Percentiles rank a stretch among this genome's conserved stretches.
phyloP scores from a whole-genome alignment of 2,113 vertebrate species.

The Gambusia affinis region DNA sequence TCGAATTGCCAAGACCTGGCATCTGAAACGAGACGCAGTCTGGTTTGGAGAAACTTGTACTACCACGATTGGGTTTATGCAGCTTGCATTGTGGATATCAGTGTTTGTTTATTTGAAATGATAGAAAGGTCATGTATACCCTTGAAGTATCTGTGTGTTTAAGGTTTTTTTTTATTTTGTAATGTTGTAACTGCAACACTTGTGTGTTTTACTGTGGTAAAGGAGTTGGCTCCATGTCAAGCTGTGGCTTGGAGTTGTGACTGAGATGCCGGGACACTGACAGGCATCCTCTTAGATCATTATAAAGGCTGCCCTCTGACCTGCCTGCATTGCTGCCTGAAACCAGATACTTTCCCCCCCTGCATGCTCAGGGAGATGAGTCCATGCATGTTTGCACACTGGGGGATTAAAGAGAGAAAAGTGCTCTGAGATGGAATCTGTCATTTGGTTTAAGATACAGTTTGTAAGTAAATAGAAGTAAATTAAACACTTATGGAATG shows the following conservation, averaged over 20 bases:
- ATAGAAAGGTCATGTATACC: slow-evolving; percentile 22
- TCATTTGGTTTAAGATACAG: slow-evolving; percentile 10
- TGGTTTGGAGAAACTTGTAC: slow-evolving; percentile 39
- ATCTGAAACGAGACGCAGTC: not conserved
- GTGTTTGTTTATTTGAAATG: slow-evolving; percentile 26
- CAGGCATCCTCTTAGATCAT: slow-evolving; percentile 43
- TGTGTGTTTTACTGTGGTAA: slow-evolving; percentile 33
- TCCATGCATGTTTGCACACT: slow-evolving; percentile 26
- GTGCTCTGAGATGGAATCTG: slow-evolving; percentile 24
- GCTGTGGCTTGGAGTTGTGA: slow-evolving; percentile 50
- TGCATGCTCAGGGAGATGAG: slow-evolving; percentile 9
- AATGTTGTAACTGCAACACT: slow-evolving; percentile 26
- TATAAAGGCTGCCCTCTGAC: slow-evolving; percentile 54
- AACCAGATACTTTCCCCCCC: slow-evolving; percentile 31
- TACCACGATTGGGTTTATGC: slow-evolving; percentile 26
- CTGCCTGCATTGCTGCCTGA: slow-evolving; percentile 44
- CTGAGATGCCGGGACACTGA: slow-evolving; percentile 49
- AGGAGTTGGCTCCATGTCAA: slow-evolving; percentile 54
- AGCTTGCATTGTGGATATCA: slow-evolving; percentile 18
- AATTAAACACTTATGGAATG: not conserved
- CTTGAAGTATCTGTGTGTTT: slow-evolving; percentile 13
- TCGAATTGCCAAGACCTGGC: slow-evolving; percentile 21
- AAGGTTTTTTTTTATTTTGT: slow-evolving; percentile 8
- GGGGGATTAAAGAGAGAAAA: slow-evolving; percentile 28
- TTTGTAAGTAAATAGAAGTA: not conserved